A percentile compares a stretch with the other conserved stretches of the same genome.
Evolutionary conservation across 2,797 vertebrate genomes (phyloP).

Genomic region (Heteromormyrus szaboi): DNA sequence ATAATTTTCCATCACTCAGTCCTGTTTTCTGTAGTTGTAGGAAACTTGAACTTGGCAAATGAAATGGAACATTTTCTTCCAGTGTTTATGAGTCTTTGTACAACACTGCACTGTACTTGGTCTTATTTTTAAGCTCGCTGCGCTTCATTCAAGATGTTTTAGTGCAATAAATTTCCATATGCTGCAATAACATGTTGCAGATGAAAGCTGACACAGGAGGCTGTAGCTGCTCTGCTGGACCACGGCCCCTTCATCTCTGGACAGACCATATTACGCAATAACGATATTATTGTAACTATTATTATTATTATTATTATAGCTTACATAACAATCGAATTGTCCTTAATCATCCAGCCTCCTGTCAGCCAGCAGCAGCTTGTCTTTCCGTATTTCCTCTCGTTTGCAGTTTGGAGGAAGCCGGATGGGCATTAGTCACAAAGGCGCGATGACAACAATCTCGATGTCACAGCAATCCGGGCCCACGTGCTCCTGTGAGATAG

Average conservation of each 20-base stretch:
- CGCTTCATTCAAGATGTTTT: not conserved
- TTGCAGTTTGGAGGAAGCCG: not conserved
- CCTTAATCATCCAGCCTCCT: not conserved
- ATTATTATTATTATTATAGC: not conserved
- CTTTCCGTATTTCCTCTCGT: not conserved
- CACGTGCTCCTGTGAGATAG: not conserved
- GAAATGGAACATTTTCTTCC: not conserved
- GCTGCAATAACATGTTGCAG: not conserved
- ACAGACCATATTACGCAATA: not conserved
- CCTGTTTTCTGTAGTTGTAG: not conserved
- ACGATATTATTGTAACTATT: not conserved
- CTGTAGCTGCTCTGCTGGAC: not conserved
- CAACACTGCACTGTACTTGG: not conserved
- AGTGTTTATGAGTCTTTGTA: slow-evolving; percentile 1
- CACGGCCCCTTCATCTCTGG: not conserved
- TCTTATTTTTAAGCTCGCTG: not conserved
- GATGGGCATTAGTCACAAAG: not conserved
- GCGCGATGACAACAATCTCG: not conserved
- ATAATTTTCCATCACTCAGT: slow-evolving; percentile 3
- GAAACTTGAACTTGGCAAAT: not conserved
- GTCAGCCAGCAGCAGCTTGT: not conserved
- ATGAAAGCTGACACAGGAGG: not conserved
- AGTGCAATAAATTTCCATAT: not conserved
- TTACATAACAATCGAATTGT: not conserved
- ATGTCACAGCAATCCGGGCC: not conserved